Base-by-base conservation (phyloP, 2,888 invertebrate genomes). In the Eurois occulta region DNA sequence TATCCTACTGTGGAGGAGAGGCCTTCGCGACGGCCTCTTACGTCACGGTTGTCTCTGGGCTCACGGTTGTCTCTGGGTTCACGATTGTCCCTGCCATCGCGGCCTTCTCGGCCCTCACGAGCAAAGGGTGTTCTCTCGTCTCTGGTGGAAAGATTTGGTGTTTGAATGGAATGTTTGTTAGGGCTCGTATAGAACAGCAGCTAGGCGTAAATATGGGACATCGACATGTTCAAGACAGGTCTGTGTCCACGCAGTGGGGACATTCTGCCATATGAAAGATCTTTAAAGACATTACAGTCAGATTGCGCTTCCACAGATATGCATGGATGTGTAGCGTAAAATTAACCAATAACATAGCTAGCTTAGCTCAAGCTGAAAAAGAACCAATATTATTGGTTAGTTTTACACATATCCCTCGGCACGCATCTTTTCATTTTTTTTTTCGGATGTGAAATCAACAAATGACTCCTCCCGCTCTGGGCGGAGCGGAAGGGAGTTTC, bases 11-110 rank as follows among this genome's bases (percentile, higher is more conserved):
- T 75, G 4, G 96, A 94, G 0, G 91, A 78, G 0, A 90, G 75
- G 0, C 91, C 94, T 0, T 92, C 92, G 24, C 93, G 93, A 0
- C 94, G 94, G 0, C 93, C 79, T 16, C 77, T 69, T 4, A 18
- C 21, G 38, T 83, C 81, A 0, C 84, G 80, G 1, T 55, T 32
- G 1, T 88, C 88, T 38, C 83, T 85, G 62, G 64, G 58, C 0
- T 92, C 92, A 21, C 93, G 93, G 3, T 35, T n/a, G 11, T 88
- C 88, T 38, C 83, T 85, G 62, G 64, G 58, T 0, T 92, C 92
- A 21, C 93, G 93, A 4, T 35, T n/a, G 11, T 76, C 76, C 24
- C 84, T 84, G 67, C 64, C 66, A 0, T 91, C 92, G 43, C 83
- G 86, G 62, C 69, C 72, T 0, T 92, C 92, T 11, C 81, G 76